Percentiles rank a stretch among this genome's conserved stretches.
Conservation (phyloP, 1,140 invertebrate genomes). For the Temnothorax curvispinosus region DNA sequence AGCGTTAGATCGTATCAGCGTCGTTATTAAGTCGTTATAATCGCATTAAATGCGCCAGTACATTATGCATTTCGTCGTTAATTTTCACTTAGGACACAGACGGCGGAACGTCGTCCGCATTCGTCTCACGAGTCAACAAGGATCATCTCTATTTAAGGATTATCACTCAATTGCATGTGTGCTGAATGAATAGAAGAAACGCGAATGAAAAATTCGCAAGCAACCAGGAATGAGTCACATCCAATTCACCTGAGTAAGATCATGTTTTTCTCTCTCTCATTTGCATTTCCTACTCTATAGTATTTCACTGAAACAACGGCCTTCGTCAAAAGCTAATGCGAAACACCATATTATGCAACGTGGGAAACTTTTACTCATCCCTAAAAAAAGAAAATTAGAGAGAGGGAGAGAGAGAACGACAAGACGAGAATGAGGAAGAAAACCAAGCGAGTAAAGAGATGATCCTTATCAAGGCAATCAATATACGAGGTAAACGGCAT, state of each 20-base stretch:
- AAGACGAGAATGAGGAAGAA: neutral
- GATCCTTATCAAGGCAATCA: conserved; percentile 30
- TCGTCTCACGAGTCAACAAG: neutral
- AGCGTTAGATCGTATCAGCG: neutral
- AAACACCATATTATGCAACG: neutral
- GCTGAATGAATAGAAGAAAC: neutral
- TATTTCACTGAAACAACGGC: neutral
- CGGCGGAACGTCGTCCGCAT: neutral
- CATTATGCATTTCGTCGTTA: neutral
- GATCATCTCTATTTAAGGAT: conserved; percentile 3
- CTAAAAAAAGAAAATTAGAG: neutral
- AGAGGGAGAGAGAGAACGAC: neutral
- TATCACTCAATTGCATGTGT: neutral
- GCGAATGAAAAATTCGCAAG: neutral
- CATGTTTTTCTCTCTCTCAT: conserved; percentile 44
- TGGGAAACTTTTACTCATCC: neutral
- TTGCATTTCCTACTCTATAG: conserved; percentile 32
- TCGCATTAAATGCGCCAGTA: conserved; percentile 1
- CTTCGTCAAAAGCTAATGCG: neutral
- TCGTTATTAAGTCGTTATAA: neutral
- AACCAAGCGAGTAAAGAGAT: neutral
- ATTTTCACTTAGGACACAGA: conserved; percentile 11
- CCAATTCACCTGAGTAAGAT: conserved; percentile 65
- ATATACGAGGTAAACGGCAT: neutral
- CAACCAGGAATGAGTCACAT: neutral